phyloP scores from a whole-genome alignment of 2,113 vertebrate species.

The Heliornis fulica region DNA sequence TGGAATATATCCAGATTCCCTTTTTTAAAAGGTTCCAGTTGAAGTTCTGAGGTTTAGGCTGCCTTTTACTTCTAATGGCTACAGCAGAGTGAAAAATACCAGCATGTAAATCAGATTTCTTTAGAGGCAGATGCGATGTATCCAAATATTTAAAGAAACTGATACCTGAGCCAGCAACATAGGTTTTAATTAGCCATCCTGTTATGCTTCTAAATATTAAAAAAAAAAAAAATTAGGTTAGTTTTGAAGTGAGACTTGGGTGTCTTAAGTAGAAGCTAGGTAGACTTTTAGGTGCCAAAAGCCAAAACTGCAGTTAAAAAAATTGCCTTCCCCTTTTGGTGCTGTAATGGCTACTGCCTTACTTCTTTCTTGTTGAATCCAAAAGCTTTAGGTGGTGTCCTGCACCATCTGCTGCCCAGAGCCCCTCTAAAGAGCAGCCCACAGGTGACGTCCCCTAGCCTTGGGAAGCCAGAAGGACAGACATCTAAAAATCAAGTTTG shows the following conservation, averaged over 20 bases:
- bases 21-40: slow-evolving; percentile 20
- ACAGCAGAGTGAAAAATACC: not conserved
- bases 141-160: not conserved
- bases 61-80: not conserved
- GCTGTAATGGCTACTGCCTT: not conserved
- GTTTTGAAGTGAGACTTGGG: not conserved
- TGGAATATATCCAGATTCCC: not conserved
- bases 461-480: not conserved
- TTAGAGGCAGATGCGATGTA: not conserved
- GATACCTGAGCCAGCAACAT: not conserved
- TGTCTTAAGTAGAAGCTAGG: not conserved
- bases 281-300: not conserved
- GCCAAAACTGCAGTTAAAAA: not conserved
- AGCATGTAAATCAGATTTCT: not conserved
- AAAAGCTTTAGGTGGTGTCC: not conserved
- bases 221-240: not conserved
- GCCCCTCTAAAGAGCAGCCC: accelerated
- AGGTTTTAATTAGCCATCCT: not conserved
- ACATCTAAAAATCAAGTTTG: not conserved
- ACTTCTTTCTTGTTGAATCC: not conserved
- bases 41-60: not conserved
- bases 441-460: accelerated
- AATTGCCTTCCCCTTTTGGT: not conserved
- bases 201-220: not conserved
- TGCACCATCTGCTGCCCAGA: not conserved